phyloP scores from a whole-genome alignment of 2,888 invertebrate species.

The Drosophila helvetica region DNA sequence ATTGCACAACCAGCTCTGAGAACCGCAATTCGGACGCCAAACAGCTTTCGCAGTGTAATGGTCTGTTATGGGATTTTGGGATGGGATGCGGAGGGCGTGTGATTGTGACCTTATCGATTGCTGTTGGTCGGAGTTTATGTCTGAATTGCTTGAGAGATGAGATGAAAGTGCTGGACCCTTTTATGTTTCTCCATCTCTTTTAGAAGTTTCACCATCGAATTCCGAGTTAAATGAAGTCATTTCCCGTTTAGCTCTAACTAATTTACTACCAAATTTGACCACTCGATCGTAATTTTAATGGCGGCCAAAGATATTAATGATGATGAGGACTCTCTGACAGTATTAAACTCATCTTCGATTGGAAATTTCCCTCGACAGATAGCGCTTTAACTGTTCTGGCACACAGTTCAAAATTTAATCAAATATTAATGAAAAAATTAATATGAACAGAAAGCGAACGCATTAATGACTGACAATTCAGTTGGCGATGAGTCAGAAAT shows the following conservation, averaged over 20 bases:
- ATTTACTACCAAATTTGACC: slow-evolving; percentile 11
- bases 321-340: not conserved
- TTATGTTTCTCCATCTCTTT: too few relatives aligned
- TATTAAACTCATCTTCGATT: not conserved
- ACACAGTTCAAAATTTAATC: slow-evolving; percentile 1
- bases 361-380: not conserved
- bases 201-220: too few relatives aligned
- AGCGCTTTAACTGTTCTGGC: not conserved
- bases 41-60: slow-evolving; percentile 45
- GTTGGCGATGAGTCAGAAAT: slow-evolving; percentile 2
- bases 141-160: not conserved
- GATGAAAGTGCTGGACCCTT: too few relatives aligned
- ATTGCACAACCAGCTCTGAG: slow-evolving; percentile 41
- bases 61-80: slow-evolving; percentile 10
- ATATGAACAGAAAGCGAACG: not conserved
- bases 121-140: not conserved
- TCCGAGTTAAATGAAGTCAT: too few relatives aligned
- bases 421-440: slow-evolving; percentile 7
- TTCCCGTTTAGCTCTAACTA: not conserved
- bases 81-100: too few relatives aligned
- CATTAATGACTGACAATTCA: slow-evolving; percentile 1
- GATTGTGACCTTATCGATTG: too few relatives aligned
- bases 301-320: too few relatives aligned
- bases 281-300: not conserved
- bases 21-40: slow-evolving; percentile 42